Percentiles rank a stretch among this genome's conserved stretches.
phyloP scores from a whole-genome alignment of 2,888 invertebrate species.

The Pedicia rivosa region DNA sequence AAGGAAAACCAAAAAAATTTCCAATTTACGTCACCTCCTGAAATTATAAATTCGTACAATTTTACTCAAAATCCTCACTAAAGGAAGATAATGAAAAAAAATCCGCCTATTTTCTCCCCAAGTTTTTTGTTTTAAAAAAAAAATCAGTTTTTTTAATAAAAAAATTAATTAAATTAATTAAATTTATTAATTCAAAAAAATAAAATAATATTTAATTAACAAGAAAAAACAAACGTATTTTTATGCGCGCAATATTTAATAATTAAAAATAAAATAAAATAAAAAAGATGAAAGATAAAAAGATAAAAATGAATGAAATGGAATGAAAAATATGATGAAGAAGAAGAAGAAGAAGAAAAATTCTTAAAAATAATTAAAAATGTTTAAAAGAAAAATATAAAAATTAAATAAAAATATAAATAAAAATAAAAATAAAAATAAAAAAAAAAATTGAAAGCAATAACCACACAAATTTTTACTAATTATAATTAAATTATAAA shows the following conservation, averaged over 20 bases:
- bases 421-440: conserved; percentile 8
- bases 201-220: too few species aligned
- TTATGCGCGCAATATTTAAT: background rate
- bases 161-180: conserved; percentile 10
- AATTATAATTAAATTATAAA: conserved; percentile 4
- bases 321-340: background rate
- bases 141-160: background rate
- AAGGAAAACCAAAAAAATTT: too few species aligned
- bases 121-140: conserved; percentile 6
- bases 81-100: too few species aligned
- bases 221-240: conserved; percentile 20
- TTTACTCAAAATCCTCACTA: too few species aligned
- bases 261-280: conserved; percentile 14
- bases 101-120: too few species aligned
- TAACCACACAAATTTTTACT: conserved; percentile 11
- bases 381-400: conserved; percentile 18
- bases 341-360: background rate
- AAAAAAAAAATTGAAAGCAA: conserved; percentile 11
- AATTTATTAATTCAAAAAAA: conserved; percentile 25
- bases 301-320: background rate
- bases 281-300: background rate
- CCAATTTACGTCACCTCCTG: too few species aligned
- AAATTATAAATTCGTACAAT: too few species aligned
- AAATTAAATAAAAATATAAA: conserved; percentile 7
- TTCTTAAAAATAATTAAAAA: conserved; percentile 15